Evolutionary conservation across 1,140 invertebrate species (phyloP).

Genomic region (Sitodiplosis mosellana): DNA sequence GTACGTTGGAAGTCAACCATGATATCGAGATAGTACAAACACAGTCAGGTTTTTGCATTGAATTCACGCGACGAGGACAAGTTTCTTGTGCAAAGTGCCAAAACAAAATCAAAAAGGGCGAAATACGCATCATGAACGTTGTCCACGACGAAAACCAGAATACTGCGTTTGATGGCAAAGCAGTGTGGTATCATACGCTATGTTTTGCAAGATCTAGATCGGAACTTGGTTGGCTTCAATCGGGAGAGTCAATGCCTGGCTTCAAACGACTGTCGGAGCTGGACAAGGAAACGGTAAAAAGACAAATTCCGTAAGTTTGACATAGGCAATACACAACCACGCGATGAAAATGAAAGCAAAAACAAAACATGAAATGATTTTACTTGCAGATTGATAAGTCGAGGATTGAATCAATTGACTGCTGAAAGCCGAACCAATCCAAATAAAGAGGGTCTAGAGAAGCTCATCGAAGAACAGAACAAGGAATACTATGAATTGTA

Average conservation of each 20-base stretch:
- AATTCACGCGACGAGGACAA: not conserved
- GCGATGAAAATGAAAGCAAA: too few relatives aligned
- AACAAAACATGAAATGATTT: too few relatives aligned
- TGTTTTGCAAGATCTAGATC: not conserved
- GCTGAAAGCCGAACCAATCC: too few relatives aligned
- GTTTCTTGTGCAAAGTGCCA: not conserved
- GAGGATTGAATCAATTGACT: too few relatives aligned
- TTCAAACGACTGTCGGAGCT: not conserved
- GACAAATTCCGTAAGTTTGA: not conserved
- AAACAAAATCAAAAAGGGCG: not conserved
- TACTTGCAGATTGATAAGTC: too few relatives aligned
- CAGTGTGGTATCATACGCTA: not conserved
- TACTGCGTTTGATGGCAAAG: not conserved
- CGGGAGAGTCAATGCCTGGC: not conserved
- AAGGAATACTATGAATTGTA: not conserved
- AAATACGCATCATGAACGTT: not conserved
- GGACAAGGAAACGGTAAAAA: not conserved
- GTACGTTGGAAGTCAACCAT: not conserved
- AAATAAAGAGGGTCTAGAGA: not conserved
- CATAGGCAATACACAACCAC: too few relatives aligned
- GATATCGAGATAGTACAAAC: not conserved
- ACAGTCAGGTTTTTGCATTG: not conserved
- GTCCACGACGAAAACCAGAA: not conserved
- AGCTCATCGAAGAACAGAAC: not conserved
- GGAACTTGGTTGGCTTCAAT: not conserved